These are phyloP conservation scores for Drosophila atripex DNA, from an alignment of 2,888 invertebrate species.

Conservation along the genomic window DNA sequence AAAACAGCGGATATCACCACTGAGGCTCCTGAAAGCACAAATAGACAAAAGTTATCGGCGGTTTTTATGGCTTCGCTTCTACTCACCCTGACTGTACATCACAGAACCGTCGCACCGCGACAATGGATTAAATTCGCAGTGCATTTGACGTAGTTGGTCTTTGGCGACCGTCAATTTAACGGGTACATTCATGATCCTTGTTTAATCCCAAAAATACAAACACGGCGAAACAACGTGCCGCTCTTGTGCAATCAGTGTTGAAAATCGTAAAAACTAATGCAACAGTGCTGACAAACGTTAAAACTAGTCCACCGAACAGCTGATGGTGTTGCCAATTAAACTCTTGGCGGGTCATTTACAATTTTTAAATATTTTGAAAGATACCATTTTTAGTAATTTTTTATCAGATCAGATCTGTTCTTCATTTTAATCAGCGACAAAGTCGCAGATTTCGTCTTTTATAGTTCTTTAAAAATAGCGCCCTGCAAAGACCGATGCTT, in stretches of 20 bases:
- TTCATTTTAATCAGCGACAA: too few relatives aligned
- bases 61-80: background rate
- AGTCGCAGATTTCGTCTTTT: too few relatives aligned
- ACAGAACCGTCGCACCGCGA: constrained; percentile 92
- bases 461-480: too few relatives aligned
- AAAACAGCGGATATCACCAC: constrained; percentile 90
- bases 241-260: background rate
- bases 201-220: background rate
- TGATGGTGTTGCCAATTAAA: too few relatives aligned
- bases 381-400: too few relatives aligned
- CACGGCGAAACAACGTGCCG: constrained; percentile 53
- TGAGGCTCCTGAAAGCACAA: constrained; percentile 87
- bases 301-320: background rate
- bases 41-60: background rate
- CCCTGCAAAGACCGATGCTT: too few relatives aligned
- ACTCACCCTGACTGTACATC: constrained; percentile 89
- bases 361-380: background rate
- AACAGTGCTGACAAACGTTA: background rate
- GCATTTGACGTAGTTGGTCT: constrained; percentile 84
- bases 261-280: background rate
- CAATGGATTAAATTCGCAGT: constrained; percentile 89
- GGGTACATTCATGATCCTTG: constrained; percentile 46
- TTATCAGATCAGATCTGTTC: too few relatives aligned
- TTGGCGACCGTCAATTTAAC: constrained; percentile 13
- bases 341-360: background rate